Percentiles rank a stretch among this genome's conserved stretches.
These are phyloP conservation scores for Megamerina dolium DNA, from an alignment of 2,888 invertebrate species.

Conservation along the genomic window DNA sequence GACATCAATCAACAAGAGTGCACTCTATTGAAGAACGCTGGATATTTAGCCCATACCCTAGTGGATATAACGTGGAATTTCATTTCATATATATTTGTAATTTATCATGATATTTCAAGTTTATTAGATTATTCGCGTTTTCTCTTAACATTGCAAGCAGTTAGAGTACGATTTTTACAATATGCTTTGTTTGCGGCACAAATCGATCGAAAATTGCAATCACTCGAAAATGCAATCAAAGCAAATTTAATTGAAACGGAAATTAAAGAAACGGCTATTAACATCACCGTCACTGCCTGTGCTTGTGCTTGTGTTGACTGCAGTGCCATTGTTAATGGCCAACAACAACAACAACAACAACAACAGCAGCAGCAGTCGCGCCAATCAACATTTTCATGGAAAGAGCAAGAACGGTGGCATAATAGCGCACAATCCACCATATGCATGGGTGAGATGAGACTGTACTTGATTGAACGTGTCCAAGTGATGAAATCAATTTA, in stretches of 20 bases:
- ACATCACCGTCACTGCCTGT: not conserved
- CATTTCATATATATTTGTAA: not conserved
- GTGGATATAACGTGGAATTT: not conserved
- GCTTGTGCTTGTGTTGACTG: not conserved
- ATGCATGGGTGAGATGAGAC: not conserved
- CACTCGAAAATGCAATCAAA: constrained; percentile 14
- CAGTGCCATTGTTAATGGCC: too few species aligned
- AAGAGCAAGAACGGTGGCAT: not conserved
- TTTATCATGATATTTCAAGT: not conserved
- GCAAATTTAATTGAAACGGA: constrained; percentile 7
- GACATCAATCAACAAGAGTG: not conserved
- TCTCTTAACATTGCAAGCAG: constrained; percentile 20
- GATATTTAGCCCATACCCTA: not conserved
- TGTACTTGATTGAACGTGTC: constrained; percentile 1
- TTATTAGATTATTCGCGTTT: constrained; percentile 6
- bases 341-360: not conserved
- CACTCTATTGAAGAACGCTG: not conserved
- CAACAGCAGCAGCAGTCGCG: not conserved
- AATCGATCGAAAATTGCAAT: constrained; percentile 22
- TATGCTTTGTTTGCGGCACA: constrained; percentile 24
- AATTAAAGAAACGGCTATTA: not conserved
- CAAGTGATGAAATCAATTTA: constrained; percentile 18
- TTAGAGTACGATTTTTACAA: constrained; percentile 29
- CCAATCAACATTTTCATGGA: not conserved
- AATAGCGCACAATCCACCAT: not conserved